Base-by-base conservation (phyloP, 2,888 invertebrate species). In the Drosophila mimetica region DNA sequence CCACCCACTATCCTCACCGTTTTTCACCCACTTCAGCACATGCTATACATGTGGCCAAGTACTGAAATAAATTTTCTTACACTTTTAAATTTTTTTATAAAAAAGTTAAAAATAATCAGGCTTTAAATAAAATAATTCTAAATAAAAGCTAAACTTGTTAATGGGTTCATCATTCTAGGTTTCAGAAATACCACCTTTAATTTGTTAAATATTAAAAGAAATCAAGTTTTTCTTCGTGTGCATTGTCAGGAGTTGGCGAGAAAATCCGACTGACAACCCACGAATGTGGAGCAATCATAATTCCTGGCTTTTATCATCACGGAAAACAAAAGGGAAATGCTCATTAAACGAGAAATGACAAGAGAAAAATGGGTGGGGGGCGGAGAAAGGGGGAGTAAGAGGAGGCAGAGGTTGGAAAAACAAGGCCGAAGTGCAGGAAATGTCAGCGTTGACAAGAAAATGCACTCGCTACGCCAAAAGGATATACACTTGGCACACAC, bases 341-440 rank as follows among this genome's bases (percentile, higher is more conserved):
- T 81, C 81, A 82, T 81, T 86, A 86, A 86, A 86, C 63, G 52
- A 55, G 42, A 71, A 75, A 76, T 71, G 80, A 74, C 85, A 86
- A 41, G 30, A 46, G 44, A 42, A 53, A 48, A 44, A 46, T 5
- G 18, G 39, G 0, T 7, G 8, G 2, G 9, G 22, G 16, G 34
- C 7, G 16, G 32, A 0, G 8, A 8, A 1, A 7, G 25, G 11
- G 14, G 16, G 25, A 6, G 53, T 30, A 16, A 34, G 4, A 6
- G 30, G 14, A 8, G 44, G 22, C 3, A 9, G 37, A 50, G 47
- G 54, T 42, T 52, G 52, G 61, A 55, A 66, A 75, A 80, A 80
- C 77, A 86, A 81, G 85, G 87, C 81, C 81, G 70, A 87, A 85
- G 85, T 82, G 87, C 85, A 85, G 82, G 75, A 87, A 81, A 87